Evolutionary conservation across 2,113 vertebrate genomes (phyloP).

Genomic region (Antennarius striatus): DNA sequence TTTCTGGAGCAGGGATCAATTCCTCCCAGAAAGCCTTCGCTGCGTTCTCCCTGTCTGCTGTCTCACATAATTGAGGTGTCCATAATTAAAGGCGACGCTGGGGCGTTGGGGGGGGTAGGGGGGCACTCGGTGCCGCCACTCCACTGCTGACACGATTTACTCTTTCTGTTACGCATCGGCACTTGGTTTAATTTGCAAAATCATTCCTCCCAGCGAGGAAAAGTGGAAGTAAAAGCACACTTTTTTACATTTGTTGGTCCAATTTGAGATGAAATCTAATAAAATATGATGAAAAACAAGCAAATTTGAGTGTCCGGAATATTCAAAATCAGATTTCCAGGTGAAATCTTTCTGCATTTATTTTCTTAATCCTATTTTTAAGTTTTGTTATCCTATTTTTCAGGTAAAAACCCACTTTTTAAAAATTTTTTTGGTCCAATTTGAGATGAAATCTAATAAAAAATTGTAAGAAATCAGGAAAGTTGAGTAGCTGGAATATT

Average conservation of each 20-base stretch:
- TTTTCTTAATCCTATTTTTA: too few species aligned
- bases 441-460: too few species aligned
- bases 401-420: not conserved
- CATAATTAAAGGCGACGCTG: slow-evolving; percentile 62
- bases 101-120: slow-evolving; percentile 30
- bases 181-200: not conserved
- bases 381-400: too few species aligned
- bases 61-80: slow-evolving; percentile 60
- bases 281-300: too few species aligned
- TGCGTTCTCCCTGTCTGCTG: slow-evolving; percentile 49
- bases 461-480: too few species aligned
- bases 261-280: too few species aligned
- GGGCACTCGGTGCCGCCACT: slow-evolving; percentile 29
- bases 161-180: slow-evolving; percentile 8
- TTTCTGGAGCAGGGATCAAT: slow-evolving; percentile 36
- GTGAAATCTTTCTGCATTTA: too few species aligned
- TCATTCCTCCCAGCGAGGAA: not conserved
- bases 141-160: slow-evolving; percentile 22
- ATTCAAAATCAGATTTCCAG: too few species aligned
- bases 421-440: too few species aligned
- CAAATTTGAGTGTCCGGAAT: too few species aligned
- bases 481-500: too few species aligned
- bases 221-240: not conserved
- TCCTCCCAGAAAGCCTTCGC: slow-evolving; percentile 21
- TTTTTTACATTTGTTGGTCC: not conserved